Evolutionary conservation across 92 coral and sea anemone species (phyloP), one percentile per base, ranked within the genome.

Genomic region (Zoanthus gigantus): DNA sequence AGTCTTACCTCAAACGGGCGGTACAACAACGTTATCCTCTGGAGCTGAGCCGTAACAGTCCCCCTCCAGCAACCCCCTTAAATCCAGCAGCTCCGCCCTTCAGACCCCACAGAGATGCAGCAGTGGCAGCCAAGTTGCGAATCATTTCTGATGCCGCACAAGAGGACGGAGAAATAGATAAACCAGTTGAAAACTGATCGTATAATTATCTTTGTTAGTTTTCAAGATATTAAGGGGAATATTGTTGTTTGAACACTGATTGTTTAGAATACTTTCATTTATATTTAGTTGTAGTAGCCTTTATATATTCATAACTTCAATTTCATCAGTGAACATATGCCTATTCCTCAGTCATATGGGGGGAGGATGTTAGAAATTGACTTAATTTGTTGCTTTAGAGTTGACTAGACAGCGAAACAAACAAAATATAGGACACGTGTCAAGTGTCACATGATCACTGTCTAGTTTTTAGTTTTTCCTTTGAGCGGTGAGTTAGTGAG

Each of bases 1-100:
- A 74, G 58, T 74, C 57, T 6, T 74, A 15, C 45, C 78, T 45
- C 30, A 56, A 74, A 46, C 56, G 56, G 30, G 28, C 78, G 30
- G 56, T 46, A n/a, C 78, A 74, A n/a, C 78, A 45, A 13, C 78
- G 44, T 8, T 74, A 44, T n/a, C 78, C 78, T 6, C 31, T 74
- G 78, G 78, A 74, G 58, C 32, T 74, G 78, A 74, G 78, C 78
- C 45, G 78, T 74, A 56, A 74, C 31, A 45, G 78, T 3, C 11
- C 56, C 56, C 56, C 78, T 74, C 29, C 57, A 68, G 73, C 78
- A n/a, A 31, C 56, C 78, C 58, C 54, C 4, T 23, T 44, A 52
- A 74, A 74, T 45, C 57, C 78, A 74, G 78, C 78, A 74, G 78
- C 78, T 15, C 57, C 56, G 30, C 34, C 32, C 11, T 74, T 74